phyloP scores from a whole-genome alignment of 2,113 vertebrate species.

The Lichenostomus cassidix region DNA sequence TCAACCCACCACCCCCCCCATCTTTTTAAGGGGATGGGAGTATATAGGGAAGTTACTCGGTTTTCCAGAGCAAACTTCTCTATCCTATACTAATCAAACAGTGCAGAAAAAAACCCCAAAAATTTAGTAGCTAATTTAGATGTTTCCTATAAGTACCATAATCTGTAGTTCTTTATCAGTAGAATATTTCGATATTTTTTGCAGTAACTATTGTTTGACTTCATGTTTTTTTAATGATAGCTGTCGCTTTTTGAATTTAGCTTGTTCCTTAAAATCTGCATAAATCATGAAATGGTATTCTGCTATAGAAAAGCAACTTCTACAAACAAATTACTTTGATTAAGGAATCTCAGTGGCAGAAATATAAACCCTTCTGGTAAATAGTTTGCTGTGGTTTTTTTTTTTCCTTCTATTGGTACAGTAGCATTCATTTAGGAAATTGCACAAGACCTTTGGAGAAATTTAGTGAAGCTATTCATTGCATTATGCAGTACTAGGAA shows the following conservation, averaged over 20 bases:
- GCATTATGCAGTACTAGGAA: background rate
- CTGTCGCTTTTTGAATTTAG: background rate
- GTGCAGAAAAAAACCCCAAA: background rate
- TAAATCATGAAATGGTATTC: background rate
- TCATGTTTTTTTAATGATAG: background rate
- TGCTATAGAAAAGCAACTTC: background rate
- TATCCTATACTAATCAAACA: background rate
- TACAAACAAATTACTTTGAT: constrained; percentile 3
- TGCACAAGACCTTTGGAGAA: background rate
- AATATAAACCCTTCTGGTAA: background rate
- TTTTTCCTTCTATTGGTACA: background rate
- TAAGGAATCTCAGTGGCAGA: background rate
- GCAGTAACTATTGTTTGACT: background rate
- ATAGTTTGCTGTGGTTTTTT: background rate
- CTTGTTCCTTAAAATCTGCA: background rate
- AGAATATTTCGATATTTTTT: background rate
- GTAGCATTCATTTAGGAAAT: background rate
- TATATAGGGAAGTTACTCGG: background rate
- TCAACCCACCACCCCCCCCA: no score
- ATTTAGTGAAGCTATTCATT: constrained; percentile 25
- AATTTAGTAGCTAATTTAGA: background rate
- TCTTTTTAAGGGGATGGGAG: background rate
- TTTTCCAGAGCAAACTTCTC: background rate
- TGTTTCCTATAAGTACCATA: background rate
- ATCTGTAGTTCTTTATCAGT: background rate